Evolutionary conservation across 53 echinoderm and acorn worm genomes (phyloP).

Genomic region (Henricia sp.): DNA sequence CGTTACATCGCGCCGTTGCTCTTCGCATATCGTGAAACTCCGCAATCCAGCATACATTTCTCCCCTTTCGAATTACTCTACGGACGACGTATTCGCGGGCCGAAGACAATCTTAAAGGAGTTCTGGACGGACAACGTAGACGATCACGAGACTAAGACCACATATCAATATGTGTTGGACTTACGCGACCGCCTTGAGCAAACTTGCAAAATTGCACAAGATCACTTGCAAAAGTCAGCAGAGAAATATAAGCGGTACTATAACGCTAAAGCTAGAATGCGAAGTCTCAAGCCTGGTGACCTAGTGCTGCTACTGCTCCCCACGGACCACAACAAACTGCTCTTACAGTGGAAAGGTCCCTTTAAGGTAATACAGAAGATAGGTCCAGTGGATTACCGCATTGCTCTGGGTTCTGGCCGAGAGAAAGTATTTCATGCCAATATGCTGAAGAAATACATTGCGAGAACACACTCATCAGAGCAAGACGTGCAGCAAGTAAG

Average conservation of each 20-base stretch:
- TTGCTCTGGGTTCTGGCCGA: background rate
- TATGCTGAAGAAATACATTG: conserved; percentile 26
- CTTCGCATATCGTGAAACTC: conserved; percentile 45
- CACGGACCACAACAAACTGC: conserved; percentile 56
- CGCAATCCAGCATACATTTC: conserved; percentile 42
- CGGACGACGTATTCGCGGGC: conserved; percentile 48
- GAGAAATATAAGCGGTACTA: background rate
- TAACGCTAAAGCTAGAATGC: background rate
- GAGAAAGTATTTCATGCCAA: conserved; percentile 29
- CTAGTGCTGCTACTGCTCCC: conserved; percentile 67
- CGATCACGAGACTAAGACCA: conserved; percentile 41
- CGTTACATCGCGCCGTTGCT: conserved; percentile 34
- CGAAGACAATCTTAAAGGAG: conserved; percentile 53
- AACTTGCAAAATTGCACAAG: conserved; percentile 40
- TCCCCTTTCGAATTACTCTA: conserved; percentile 59
- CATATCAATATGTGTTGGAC: conserved; percentile 57
- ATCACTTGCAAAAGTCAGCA: background rate
- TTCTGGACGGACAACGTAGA: conserved; percentile 50
- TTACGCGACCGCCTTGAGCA: conserved; percentile 36
- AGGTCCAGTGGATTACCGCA: conserved; percentile 26
- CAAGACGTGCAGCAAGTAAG: background rate
- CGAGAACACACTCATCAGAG: background rate
- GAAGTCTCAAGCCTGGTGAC: conserved; percentile 23
- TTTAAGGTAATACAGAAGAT: conserved; percentile 33
- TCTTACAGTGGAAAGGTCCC: conserved; percentile 54